Conservation (phyloP, 2,888 invertebrate genomes). For the Drosophila merina region DNA sequence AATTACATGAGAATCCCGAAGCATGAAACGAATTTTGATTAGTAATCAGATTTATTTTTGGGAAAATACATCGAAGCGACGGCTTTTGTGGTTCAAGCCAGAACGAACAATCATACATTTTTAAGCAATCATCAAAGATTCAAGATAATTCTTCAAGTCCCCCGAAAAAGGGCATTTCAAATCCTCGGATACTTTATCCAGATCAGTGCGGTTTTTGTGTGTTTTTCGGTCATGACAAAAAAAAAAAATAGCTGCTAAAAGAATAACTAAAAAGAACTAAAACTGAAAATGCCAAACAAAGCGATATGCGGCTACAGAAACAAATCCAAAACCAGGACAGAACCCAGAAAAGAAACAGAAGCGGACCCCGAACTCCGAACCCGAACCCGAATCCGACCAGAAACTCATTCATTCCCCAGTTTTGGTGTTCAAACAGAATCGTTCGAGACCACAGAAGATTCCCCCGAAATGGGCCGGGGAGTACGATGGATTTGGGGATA, state of each 20-base stretch:
- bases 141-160: not conserved
- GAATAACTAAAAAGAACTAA: slow-evolving; percentile 34
- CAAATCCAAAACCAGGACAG: slow-evolving; percentile 30
- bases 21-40: not conserved
- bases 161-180: slow-evolving; percentile 27
- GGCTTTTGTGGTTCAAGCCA: not conserved
- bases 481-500: slow-evolving; percentile 6
- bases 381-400: slow-evolving; percentile 13
- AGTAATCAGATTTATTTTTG: not conserved
- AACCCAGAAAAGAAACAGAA: slow-evolving; percentile 1
- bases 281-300: slow-evolving; percentile 60
- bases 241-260: slow-evolving; percentile 24
- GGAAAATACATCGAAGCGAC: not conserved
- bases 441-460: slow-evolving; percentile 47
- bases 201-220: slow-evolving; percentile 31
- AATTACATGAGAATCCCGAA: not conserved
- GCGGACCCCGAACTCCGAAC: not conserved
- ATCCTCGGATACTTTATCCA: slow-evolving; percentile 4
- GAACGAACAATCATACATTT: not conserved
- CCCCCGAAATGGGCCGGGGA: slow-evolving; percentile 44
- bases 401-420: slow-evolving; percentile 43
- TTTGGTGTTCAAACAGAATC: slow-evolving; percentile 44
- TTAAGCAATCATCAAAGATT: slow-evolving; percentile 2
- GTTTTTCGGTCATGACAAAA: slow-evolving; percentile 50
- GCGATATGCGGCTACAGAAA: slow-evolving; percentile 38